Evolutionary conservation across 2,797 vertebrate genomes (phyloP), one percentile per base, ranked within the genome.

Genomic region (Peromyscus aztecus): DNA sequence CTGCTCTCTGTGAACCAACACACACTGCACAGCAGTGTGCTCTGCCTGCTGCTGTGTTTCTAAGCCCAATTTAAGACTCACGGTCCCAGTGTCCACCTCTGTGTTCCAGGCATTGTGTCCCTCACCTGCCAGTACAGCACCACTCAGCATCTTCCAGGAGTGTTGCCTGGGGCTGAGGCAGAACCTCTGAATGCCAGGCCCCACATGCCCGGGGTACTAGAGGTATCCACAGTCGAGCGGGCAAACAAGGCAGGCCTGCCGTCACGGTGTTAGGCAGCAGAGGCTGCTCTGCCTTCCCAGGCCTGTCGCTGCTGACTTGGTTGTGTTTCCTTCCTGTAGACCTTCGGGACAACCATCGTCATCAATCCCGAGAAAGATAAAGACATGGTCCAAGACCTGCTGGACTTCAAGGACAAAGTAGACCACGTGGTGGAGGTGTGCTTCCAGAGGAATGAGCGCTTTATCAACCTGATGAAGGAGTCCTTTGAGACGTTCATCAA

Each of bases 351-450:
- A 95, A 98, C 98, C 29, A 99, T 99, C 93, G 99, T 99, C 96
- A 98, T 99, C 97, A 99, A 99, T 91, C 99, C 99, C 92, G 99
- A 99, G 97, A 99, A 99, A 82, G 99, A 99, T 97, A 99, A 99
- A 97, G 99, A 99, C 96, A 99, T 99, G 99, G 99, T 99, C 65
- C 99, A 99, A 97, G 99, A 99, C 88, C 98, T 99, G 90, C 98
- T 99, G 97, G 99, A 99, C 97, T 99, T 99, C 97, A 99, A 99
- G 98, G 99, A 99, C 98, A 99, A 99, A 94, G 99, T 99, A 96
- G 99, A 99, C 98, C 98, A 98, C 71, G 99, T 99, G 97, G 98
- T 99, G 84, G 99, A 99, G 97, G 98, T 98, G 78, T 99, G 99
- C 98, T 99, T 99, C 98, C 98, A 99, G 98, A 98, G 98, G 98